Evolutionary conservation across 2,113 vertebrate species (phyloP).

Genomic region (Heterotis niloticus): DNA sequence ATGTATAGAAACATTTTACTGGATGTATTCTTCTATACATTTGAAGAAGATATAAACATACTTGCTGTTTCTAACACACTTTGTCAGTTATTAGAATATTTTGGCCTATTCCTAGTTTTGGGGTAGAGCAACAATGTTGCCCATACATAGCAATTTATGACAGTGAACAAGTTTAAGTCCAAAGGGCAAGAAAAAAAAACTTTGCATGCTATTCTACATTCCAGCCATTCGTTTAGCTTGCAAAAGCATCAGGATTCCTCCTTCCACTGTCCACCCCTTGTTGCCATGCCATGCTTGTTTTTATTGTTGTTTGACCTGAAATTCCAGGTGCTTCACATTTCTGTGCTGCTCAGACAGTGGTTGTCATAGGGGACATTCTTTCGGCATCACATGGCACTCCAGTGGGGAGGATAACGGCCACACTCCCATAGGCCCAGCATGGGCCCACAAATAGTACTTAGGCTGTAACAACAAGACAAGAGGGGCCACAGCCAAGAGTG

Average conservation of each 20-base stretch:
- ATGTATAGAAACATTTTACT: no score
- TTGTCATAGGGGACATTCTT: constrained; percentile 19
- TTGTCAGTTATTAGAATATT: background rate
- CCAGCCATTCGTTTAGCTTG: background rate
- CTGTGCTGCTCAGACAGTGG: background rate
- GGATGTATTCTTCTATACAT: no score
- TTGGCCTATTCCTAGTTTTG: background rate
- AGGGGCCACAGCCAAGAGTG: constrained; percentile 14
- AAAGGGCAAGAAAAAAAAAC: background rate
- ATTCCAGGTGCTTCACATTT: constrained; percentile 7
- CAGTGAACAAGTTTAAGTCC: background rate
- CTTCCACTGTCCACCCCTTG: background rate
- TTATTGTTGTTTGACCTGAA: background rate
- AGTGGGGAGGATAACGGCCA: constrained; percentile 7
- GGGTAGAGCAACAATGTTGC: background rate
- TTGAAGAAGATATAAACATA: no score
- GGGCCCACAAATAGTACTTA: constrained; percentile 23
- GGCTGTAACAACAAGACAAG: constrained; percentile 18
- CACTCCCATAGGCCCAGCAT: background rate
- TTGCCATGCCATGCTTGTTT: background rate
- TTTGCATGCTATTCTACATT: background rate
- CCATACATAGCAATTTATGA: background rate
- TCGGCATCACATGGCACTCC: constrained; percentile 1
- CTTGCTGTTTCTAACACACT: no score
- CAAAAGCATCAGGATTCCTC: background rate